phyloP scores from a whole-genome alignment of 2,797 vertebrate genomes.

The Argyrosomus regius region DNA sequence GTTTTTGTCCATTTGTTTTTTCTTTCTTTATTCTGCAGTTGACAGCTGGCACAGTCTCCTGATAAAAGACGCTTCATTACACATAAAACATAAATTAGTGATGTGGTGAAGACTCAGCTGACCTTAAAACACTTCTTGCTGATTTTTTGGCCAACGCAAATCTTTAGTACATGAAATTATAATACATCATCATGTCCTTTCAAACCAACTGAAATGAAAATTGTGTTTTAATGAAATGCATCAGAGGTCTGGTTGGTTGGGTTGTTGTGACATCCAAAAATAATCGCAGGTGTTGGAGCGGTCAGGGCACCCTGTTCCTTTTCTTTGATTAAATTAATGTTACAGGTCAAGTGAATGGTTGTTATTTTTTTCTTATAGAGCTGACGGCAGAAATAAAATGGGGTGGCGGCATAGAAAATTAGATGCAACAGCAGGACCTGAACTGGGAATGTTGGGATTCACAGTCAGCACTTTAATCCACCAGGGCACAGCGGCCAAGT shows the following conservation, averaged over 20 bases:
- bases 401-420: too few species aligned
- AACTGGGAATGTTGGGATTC: too few species aligned
- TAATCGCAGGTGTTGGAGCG: too few species aligned
- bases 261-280: too few species aligned
- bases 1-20: constrained; percentile 28
- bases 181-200: neutral
- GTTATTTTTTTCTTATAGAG: too few species aligned
- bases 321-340: neutral
- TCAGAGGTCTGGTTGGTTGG: neutral
- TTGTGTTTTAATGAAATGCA: neutral
- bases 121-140: neutral
- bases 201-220: neutral
- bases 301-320: neutral
- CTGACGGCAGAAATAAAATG: too few species aligned
- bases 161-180: neutral
- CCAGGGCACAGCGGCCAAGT: too few species aligned
- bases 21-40: neutral
- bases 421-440: too few species aligned
- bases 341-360: neutral
- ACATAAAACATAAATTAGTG: constrained; percentile 1
- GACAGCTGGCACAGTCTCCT: constrained; percentile 19
- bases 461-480: too few species aligned
- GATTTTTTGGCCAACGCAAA: neutral
- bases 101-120: neutral
- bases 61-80: constrained; percentile 20